Percentiles rank a stretch among this genome's conserved stretches.
Evolutionary conservation across 2,113 vertebrate genomes (phyloP).

Genomic region (Poeciliopsis turrubarensis): DNA sequence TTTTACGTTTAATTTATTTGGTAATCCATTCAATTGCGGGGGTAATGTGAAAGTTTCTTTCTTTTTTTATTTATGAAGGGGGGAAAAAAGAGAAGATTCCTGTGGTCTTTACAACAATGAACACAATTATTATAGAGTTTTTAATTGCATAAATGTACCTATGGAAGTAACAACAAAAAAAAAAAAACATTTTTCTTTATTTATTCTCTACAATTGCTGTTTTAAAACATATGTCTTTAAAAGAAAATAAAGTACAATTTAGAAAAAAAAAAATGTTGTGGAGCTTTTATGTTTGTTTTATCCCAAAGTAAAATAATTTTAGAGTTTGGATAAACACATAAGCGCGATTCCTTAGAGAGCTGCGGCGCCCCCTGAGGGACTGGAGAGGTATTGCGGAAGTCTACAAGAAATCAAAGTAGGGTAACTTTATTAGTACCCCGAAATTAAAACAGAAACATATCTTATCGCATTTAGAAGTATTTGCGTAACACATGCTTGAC

Average conservation of each 20-base stretch:
- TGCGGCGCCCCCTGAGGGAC: slow-evolving; percentile 61
- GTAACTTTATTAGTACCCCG: background rate
- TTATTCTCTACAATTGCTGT: slow-evolving; percentile 83
- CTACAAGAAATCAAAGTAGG: background rate
- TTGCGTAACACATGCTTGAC: too few relatives aligned
- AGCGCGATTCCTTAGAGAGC: background rate
- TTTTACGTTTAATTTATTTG: slow-evolving; percentile 79
- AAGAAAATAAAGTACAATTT: slow-evolving; percentile 83
- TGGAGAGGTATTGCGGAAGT: slow-evolving; percentile 36
- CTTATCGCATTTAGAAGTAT: background rate
- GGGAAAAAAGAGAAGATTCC: slow-evolving; percentile 67
- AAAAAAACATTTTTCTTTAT: slow-evolving; percentile 79
- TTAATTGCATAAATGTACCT: slow-evolving; percentile 82
- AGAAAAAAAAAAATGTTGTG: slow-evolving; percentile 59
- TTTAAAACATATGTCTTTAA: slow-evolving; percentile 85
- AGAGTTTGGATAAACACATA: slow-evolving; percentile 8
- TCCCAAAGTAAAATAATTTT: background rate
- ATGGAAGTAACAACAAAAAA: slow-evolving; percentile 70
- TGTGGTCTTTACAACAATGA: slow-evolving; percentile 70
- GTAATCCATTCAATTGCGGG: slow-evolving; percentile 62
- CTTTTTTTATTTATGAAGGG: slow-evolving; percentile 76
- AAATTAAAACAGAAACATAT: background rate
- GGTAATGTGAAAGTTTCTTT: slow-evolving; percentile 56
- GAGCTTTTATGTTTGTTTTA: slow-evolving; percentile 4
- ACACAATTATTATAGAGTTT: slow-evolving; percentile 82